phyloP scores from a whole-genome alignment of 2,113 vertebrate genomes.

The Colinus virginianus region DNA sequence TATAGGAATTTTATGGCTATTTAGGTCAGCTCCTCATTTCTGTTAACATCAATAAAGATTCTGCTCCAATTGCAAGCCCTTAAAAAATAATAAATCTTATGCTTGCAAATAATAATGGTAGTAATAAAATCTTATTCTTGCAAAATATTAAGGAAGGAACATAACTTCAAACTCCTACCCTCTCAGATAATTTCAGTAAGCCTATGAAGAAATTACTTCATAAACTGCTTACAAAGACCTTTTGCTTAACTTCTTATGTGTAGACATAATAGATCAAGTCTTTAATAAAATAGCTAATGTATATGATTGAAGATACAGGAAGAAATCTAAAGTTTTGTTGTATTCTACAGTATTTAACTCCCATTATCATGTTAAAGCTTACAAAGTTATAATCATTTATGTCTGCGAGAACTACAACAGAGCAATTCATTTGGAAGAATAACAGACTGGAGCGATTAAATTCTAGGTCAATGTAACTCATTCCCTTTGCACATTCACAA shows the following conservation, averaged over 20 bases:
- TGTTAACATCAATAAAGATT: neutral
- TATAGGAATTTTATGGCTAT: neutral
- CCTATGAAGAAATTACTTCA: neutral
- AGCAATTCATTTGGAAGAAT: neutral
- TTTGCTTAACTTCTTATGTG: neutral
- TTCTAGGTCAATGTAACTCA: neutral
- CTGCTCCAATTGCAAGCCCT: neutral
- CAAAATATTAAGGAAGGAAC: neutral
- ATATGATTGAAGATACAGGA: neutral
- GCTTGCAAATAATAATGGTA: neutral
- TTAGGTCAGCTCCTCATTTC: neutral
- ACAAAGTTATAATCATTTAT: neutral
- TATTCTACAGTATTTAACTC: constrained; percentile 4
- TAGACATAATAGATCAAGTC: neutral
- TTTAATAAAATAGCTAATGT: neutral
- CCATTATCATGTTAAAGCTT: neutral
- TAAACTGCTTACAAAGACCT: neutral
- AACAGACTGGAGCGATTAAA: neutral
- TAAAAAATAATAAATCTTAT: neutral
- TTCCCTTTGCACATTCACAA: fast-evolving
- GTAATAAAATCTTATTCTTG: neutral
- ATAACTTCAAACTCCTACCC: neutral
- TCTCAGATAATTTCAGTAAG: neutral
- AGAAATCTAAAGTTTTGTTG: neutral
- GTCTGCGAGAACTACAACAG: neutral